A percentile compares a stretch with the other conserved stretches of the same genome.
These are phyloP conservation scores for Amphibalanus amphitrite DNA, from an alignment of 1,140 invertebrate genomes.

Conservation along the genomic window DNA sequence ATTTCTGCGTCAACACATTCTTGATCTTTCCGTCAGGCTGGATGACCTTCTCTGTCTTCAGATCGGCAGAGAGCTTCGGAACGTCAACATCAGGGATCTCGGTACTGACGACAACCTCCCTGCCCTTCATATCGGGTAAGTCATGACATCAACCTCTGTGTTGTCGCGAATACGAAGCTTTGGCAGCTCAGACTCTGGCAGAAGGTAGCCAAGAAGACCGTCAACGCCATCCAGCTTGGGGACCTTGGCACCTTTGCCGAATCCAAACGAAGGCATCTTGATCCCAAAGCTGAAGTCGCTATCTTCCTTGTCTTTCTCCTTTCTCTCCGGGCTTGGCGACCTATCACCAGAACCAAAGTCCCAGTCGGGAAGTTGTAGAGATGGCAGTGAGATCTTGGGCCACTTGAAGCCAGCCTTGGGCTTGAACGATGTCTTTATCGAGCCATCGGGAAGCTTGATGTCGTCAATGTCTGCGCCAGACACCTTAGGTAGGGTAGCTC, in stretches of 20 bases:
- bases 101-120: not conserved
- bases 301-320: not conserved
- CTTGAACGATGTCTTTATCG: not conserved
- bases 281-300: too few species aligned
- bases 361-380: not conserved
- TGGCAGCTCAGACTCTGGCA: not conserved
- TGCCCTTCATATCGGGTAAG: not conserved
- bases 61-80: not conserved
- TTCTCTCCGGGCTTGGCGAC: not conserved
- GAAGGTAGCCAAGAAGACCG: not conserved
- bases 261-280: not conserved
- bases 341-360: not conserved
- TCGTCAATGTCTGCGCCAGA: not conserved
- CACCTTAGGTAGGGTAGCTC: not conserved
- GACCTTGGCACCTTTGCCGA: not conserved
- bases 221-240: not conserved
- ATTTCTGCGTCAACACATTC: not conserved
- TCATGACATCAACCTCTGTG: not conserved
- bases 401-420: not conserved
- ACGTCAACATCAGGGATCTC: not conserved
- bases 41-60: not conserved
- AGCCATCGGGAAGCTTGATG: not conserved
- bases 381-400: not conserved
- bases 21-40: too few species aligned
- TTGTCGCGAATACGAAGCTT: not conserved